Conservation (phyloP, 2,797 vertebrate species). For the Acestrorhynchus altus region DNA sequence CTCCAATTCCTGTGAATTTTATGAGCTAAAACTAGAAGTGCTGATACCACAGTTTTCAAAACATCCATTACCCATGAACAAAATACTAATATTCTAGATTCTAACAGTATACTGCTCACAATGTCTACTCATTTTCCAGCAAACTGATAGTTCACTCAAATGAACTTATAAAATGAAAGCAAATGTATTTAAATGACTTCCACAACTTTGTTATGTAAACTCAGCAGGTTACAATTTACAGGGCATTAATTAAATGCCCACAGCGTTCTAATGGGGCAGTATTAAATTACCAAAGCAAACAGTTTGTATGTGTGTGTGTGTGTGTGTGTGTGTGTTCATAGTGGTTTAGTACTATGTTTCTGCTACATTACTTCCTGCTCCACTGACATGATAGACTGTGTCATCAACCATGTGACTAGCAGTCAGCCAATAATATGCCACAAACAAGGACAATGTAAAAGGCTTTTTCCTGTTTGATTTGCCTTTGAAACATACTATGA, state of each 20-base stretch:
- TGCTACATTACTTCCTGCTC: slow-evolving; percentile 9
- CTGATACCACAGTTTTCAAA: neutral
- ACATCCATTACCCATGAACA: no score
- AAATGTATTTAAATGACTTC: no score
- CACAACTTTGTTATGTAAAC: no score
- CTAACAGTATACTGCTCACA: no score
- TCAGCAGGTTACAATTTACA: no score
- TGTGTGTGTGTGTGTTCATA: neutral
- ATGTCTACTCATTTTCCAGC: no score
- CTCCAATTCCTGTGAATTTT: neutral
- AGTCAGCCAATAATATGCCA: neutral
- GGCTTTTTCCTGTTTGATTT: neutral
- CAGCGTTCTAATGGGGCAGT: no score
- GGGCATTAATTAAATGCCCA: no score
- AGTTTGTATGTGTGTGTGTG: no score
- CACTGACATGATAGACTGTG: neutral
- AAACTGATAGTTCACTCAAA: no score
- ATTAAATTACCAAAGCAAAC: no score
- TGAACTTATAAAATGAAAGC: no score
- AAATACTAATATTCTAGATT: neutral
- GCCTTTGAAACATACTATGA: neutral
- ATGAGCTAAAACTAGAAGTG: neutral
- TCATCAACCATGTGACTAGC: slow-evolving; percentile 7
- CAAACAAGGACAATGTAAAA: neutral
- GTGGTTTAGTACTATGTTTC: neutral